phyloP scores from a whole-genome alignment of 2,797 vertebrate species.

The Phrynocephalus guinanensis region DNA sequence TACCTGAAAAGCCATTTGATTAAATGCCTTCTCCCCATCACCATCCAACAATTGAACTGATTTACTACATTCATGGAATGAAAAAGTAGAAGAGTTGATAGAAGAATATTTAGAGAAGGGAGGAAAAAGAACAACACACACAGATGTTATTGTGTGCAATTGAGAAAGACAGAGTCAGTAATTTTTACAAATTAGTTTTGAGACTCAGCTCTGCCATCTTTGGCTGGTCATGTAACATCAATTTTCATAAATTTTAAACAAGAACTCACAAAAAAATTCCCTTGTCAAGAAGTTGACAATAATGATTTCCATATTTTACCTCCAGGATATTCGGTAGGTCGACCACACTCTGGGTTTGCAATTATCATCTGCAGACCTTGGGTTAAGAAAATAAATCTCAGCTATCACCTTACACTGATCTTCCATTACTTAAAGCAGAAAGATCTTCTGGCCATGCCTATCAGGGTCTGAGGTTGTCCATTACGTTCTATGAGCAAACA shows the following conservation, averaged over 20 bases:
- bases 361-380: not conserved
- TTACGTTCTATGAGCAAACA: not conserved
- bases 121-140: slow-evolving; percentile 12
- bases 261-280: slow-evolving; percentile 8
- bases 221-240: not conserved
- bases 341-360: not conserved
- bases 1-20: slow-evolving; percentile 53
- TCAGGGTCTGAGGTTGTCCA: not conserved
- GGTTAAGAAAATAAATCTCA: slow-evolving; percentile 19
- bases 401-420: slow-evolving; percentile 15
- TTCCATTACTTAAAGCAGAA: slow-evolving; percentile 2
- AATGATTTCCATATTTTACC: slow-evolving; percentile 21
- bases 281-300: not conserved
- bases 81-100: not conserved
- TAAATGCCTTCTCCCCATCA: slow-evolving; percentile 29
- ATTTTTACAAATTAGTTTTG: slow-evolving; percentile 32
- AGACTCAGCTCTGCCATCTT: slow-evolving; percentile 13
- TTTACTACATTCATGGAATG: slow-evolving; percentile 42
- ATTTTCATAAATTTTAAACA: slow-evolving; percentile 17
- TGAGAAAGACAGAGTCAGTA: not conserved
- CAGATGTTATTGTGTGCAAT: slow-evolving; percentile 9
- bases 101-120: slow-evolving; percentile 11
- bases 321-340: slow-evolving; percentile 5
- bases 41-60: slow-evolving; percentile 37
- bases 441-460: not conserved